These are phyloP conservation scores for Gymnarchus niloticus DNA, from an alignment of 2,113 vertebrate species.

Conservation along the genomic window DNA sequence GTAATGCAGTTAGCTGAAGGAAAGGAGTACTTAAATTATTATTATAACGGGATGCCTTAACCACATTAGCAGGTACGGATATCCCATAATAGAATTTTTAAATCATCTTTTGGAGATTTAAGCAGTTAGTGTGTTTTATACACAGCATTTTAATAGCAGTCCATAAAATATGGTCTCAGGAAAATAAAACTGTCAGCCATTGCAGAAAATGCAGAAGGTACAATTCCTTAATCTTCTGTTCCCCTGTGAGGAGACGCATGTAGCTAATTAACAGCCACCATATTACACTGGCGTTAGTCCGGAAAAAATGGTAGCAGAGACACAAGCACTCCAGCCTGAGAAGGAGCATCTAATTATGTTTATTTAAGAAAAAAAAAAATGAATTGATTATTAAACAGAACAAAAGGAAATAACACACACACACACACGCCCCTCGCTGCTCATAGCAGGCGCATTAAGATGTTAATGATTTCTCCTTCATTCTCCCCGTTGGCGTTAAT, in stretches of 20 bases:
- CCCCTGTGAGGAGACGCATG: neutral
- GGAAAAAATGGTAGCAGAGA: neutral
- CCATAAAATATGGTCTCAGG: neutral
- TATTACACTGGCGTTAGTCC: neutral
- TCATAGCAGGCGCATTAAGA: neutral
- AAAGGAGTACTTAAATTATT: neutral
- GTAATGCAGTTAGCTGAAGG: conserved; percentile 3
- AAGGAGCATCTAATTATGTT: neutral
- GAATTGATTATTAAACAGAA: neutral
- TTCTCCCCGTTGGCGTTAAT: neutral
- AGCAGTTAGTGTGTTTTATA: neutral
- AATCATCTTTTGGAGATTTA: neutral
- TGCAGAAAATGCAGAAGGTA: neutral
- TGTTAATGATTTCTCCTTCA: neutral
- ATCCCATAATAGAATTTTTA: neutral
- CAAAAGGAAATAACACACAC: neutral
- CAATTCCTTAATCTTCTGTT: neutral
- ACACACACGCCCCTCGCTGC: neutral
- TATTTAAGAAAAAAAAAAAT: neutral
- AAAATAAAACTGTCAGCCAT: neutral
- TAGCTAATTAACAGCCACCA: neutral
- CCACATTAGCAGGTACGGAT: neutral
- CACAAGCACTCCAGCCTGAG: neutral
- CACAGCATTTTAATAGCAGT: neutral
- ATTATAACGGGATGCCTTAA: conserved; percentile 1